These are phyloP conservation scores for Paracentrotus lividus DNA, from an alignment of 53 echinoderm and acorn worm species.

Conservation along the genomic window DNA sequence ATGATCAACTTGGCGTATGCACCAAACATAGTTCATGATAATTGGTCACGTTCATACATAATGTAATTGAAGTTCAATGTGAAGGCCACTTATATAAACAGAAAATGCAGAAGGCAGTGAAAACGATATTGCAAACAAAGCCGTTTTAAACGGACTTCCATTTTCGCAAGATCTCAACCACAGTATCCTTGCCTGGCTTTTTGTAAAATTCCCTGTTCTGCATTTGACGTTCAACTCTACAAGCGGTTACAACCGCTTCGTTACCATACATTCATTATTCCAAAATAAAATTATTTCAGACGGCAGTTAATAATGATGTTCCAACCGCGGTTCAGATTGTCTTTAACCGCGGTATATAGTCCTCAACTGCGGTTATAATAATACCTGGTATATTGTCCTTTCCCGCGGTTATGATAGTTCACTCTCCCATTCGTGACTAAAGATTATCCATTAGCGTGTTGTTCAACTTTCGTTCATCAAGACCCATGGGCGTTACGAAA, in stretches of 20 bases:
- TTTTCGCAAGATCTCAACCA: neutral
- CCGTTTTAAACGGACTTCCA: neutral
- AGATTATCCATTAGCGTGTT: conserved; percentile 39
- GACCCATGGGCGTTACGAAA: conserved; percentile 79
- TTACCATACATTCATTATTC: neutral
- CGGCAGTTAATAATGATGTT: neutral
- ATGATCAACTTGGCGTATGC: neutral
- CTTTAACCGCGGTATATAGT: neutral
- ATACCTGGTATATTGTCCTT: too few relatives aligned
- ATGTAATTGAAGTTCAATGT: neutral
- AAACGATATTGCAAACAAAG: neutral
- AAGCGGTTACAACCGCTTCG: neutral
- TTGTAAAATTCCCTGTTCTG: neutral
- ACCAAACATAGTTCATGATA: neutral
- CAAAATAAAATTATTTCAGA: neutral
- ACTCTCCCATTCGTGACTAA: conserved; percentile 48
- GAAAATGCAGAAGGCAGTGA: neutral
- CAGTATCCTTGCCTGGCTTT: neutral
- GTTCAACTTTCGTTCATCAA: conserved; percentile 51
- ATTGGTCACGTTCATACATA: neutral
- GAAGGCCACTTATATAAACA: conserved; percentile 34
- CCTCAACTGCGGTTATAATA: too few relatives aligned
- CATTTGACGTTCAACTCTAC: neutral
- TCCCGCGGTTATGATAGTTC: neutral
- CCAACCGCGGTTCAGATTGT: neutral